phyloP scores from a whole-genome alignment of 2,797 vertebrate species.

The Cottoperca gobio region DNA sequence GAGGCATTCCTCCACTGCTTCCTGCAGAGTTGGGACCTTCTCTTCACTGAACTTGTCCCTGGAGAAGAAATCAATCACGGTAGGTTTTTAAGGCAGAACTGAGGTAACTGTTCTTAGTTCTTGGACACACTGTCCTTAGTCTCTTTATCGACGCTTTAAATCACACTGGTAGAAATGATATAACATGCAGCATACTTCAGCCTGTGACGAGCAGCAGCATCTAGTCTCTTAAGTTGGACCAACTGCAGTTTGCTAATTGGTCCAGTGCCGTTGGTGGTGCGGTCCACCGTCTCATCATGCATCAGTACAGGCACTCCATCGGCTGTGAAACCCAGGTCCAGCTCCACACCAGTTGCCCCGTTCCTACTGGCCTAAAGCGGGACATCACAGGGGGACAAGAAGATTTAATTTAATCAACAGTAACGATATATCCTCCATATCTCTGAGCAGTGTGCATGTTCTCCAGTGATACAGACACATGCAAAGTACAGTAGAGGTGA shows the following conservation, averaged over 20 bases:
- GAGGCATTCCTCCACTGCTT: constrained; percentile 91
- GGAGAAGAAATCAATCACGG: constrained; percentile 13
- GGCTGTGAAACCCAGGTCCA: constrained; percentile 92
- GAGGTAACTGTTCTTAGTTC: not conserved
- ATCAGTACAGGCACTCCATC: constrained; percentile 92
- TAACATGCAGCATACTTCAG: constrained; percentile 82
- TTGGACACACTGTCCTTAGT: not conserved
- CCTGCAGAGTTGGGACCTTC: constrained; percentile 91
- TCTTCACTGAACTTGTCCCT: constrained; percentile 88
- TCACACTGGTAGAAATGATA: not conserved
- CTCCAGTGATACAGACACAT: not conserved
- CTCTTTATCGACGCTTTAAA: not conserved
- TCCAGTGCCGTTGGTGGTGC: constrained; percentile 92
- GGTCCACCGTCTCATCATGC: constrained; percentile 93
- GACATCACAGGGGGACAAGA: constrained; percentile 9
- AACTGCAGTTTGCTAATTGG: constrained; percentile 85
- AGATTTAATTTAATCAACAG: too few relatives aligned
- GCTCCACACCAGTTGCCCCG: constrained; percentile 90
- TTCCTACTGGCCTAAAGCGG: constrained; percentile 89
- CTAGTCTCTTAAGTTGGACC: constrained; percentile 88
- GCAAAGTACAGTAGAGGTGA: not conserved
- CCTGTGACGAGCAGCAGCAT: constrained; percentile 90
- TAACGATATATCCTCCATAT: not conserved
- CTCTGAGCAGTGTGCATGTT: not conserved
- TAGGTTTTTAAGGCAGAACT: not conserved